These are phyloP conservation scores for Microtus richardsoni DNA, from an alignment of 2,113 vertebrate species.

Conservation along the genomic window DNA sequence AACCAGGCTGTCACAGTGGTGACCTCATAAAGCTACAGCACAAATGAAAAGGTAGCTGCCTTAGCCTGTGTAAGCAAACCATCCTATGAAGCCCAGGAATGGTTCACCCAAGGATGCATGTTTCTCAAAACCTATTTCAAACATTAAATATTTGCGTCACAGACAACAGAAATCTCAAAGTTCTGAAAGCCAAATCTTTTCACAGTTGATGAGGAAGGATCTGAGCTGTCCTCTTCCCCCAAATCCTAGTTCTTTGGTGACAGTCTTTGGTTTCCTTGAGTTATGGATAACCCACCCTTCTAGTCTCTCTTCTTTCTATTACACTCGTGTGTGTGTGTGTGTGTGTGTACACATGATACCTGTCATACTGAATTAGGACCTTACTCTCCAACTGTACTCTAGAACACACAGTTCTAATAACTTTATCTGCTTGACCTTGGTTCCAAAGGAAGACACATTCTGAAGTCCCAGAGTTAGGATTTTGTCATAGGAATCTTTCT, in stretches of 20 bases:
- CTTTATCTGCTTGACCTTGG: background rate
- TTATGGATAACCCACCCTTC: background rate
- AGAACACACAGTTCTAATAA: background rate
- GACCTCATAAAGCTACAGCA: no score
- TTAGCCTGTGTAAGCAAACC: background rate
- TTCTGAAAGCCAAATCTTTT: background rate
- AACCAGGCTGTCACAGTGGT: background rate
- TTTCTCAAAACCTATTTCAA: background rate
- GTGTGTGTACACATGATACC: background rate
- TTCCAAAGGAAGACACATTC: background rate
- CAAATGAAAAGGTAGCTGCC: background rate
- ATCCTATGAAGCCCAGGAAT: background rate
- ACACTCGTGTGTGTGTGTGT: background rate
- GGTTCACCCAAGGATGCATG: background rate
- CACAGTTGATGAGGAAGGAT: background rate
- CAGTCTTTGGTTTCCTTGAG: background rate
- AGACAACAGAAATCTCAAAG: background rate
- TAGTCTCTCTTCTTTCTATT: background rate
- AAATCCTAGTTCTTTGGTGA: background rate
- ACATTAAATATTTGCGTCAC: background rate
- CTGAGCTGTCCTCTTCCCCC: no score
- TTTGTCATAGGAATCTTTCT: background rate
- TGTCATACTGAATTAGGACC: background rate
- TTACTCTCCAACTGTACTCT: background rate
- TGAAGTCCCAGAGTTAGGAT: background rate